phyloP scores from a whole-genome alignment of 2,888 invertebrate species.

The Reticulitermes lucifugus region DNA sequence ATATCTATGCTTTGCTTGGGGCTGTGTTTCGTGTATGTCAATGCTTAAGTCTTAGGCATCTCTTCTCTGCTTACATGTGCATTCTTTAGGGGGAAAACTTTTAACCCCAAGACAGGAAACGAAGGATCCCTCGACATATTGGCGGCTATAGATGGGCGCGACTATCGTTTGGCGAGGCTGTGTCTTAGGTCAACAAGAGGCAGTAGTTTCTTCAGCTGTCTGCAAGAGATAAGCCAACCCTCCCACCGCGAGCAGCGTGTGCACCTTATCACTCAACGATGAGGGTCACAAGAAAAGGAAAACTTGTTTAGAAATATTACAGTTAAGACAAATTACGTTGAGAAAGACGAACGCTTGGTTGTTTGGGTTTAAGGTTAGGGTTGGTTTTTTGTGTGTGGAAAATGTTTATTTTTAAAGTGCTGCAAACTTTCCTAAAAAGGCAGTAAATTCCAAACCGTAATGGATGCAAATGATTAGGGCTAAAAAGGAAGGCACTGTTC shows the following conservation, averaged over 20 bases:
- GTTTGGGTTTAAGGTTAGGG: background rate
- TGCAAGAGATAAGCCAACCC: conserved; percentile 26
- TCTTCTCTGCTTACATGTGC: background rate
- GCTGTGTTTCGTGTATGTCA: too few species aligned
- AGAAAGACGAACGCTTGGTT: background rate
- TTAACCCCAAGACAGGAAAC: background rate
- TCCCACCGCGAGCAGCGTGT: background rate
- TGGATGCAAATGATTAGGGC: too few species aligned
- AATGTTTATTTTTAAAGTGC: background rate
- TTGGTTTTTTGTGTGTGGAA: background rate
- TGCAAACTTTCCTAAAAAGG: background rate
- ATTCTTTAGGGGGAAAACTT: background rate
- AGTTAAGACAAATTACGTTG: background rate
- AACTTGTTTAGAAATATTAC: background rate
- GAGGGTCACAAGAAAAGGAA: background rate
- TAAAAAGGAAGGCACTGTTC: too few species aligned
- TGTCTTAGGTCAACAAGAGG: conserved; percentile 15
- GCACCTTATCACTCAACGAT: conserved; percentile 18
- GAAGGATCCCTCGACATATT: background rate
- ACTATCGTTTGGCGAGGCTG: background rate
- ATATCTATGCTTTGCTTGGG: too few species aligned
- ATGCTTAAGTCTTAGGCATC: background rate
- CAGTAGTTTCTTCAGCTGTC: conserved; percentile 24
- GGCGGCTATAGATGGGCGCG: background rate
- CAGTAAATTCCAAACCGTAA: too few species aligned